phyloP scores from a whole-genome alignment of 1,140 invertebrate genomes.

The Halictus rubicundus region DNA sequence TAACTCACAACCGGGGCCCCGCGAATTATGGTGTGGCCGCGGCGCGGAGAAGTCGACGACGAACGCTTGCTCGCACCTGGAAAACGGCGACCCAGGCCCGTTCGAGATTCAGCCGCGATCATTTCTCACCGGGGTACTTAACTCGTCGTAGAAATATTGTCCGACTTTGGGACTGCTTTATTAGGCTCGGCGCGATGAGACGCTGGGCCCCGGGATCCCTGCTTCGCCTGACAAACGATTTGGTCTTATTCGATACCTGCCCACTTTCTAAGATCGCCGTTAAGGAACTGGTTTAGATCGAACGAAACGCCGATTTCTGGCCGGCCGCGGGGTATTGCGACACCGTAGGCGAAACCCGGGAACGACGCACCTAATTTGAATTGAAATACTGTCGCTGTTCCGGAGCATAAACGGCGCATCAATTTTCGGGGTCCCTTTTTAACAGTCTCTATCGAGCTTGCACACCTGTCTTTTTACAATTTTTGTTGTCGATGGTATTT shows the following conservation, averaged over 20 bases:
- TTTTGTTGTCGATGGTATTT: too few relatives aligned
- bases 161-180: slow-evolving; percentile 36
- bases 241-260: background rate
- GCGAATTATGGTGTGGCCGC: slow-evolving; percentile 62
- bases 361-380: too few relatives aligned
- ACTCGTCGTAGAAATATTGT: slow-evolving; percentile 30
- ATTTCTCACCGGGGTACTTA: slow-evolving; percentile 56
- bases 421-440: too few relatives aligned
- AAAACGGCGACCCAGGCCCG: slow-evolving; percentile 23
- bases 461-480: too few relatives aligned
- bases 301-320: background rate
- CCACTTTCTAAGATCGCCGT: background rate
- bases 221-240: background rate
- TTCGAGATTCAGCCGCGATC: slow-evolving; percentile 33
- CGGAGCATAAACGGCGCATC: too few relatives aligned
- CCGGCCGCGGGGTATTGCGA: background rate
- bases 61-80: slow-evolving; percentile 54
- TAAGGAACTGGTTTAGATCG: background rate
- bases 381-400: too few relatives aligned
- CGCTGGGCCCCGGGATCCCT: background rate
- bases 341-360: too few relatives aligned
- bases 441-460: too few relatives aligned
- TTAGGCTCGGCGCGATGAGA: slow-evolving; percentile 1
- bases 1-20: slow-evolving; percentile 49
- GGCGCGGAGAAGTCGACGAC: background rate